Evolutionary conservation across 1,140 invertebrate genomes (phyloP), one percentile per base, ranked within the genome.

Genomic region (Meteorus sp.): DNA sequence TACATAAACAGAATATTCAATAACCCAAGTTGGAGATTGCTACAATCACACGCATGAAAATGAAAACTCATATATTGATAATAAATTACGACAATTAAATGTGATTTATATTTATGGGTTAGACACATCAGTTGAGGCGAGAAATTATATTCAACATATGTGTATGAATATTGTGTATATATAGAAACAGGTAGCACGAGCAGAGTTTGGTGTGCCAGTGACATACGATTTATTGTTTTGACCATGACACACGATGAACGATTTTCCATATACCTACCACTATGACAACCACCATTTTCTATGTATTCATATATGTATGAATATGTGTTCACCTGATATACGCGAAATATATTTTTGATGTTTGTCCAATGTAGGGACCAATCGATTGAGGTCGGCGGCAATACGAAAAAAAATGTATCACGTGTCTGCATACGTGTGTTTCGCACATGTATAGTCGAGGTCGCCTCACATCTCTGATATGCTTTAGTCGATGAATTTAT

Each of bases 351-450:
- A 43, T 17, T 43, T 17, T 0, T 6, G 8, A 13, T n/a, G 35
- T 9, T n/a, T 17, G 17, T 43, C 15, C 13, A 43, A 43, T 43
- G 13, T 43, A 20, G n/a, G 17, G 13, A 15, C 13, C 6, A 43
- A 8, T n/a, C 41, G 17, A 43, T 43, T 43, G 41, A 17, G 41
- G 41, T 43, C 41, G 17, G 4, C 17, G 8, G 41, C 22, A 19
- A 43, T 43, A 8, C 41, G 41, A 17, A 15, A 43, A 43, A 43
- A 43, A 43, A n/a, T 43, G 41, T 43, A 43, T 43, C 41, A 17
- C 13, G 35, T n/a, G 4, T 15, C 35, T n/a, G n/a, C 31, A n/a
- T n/a, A n/a, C n/a, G n/a, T n/a, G n/a, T n/a, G n/a, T n/a, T n/a
- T n/a, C n/a, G 8, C n/a, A 33, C 31, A 33, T 33, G n/a, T 39